phyloP scores from a whole-genome alignment of 2,113 vertebrate genomes.

The Himantopus leucocephalus region DNA sequence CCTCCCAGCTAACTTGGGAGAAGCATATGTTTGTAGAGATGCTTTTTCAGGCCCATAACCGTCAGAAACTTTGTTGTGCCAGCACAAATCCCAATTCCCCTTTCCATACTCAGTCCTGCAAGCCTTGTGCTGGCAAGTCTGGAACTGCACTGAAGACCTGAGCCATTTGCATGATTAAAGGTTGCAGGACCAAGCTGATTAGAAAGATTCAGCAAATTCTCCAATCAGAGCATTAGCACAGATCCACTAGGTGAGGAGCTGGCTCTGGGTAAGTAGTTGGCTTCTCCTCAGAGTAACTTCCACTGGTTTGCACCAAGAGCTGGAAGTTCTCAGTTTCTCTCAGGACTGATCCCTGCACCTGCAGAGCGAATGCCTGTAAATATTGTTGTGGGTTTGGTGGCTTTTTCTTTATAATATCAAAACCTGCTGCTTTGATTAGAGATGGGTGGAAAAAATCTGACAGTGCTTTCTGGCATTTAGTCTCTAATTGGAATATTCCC shows the following conservation, averaged over 20 bases:
- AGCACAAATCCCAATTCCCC: not conserved
- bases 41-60: not conserved
- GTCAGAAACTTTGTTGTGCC: not conserved
- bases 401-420: constrained; percentile 29
- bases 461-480: constrained; percentile 27
- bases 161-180: constrained; percentile 32
- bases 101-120: not conserved
- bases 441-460: not conserved
- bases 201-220: not conserved
- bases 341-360: constrained; percentile 39
- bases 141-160: not conserved
- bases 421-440: constrained; percentile 38
- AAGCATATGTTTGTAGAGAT: not conserved
- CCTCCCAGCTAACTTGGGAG: not conserved
- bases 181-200: constrained; percentile 35
- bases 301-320: not conserved
- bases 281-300: not conserved
- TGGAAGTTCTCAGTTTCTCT: constrained; percentile 4
- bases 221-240: not conserved
- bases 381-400: constrained; percentile 39
- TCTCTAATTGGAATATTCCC: constrained; percentile 53
- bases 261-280: not conserved
- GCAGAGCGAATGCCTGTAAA: not conserved
- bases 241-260: not conserved
- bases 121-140: constrained; percentile 9